Percentiles rank a stretch among this genome's conserved stretches.
phyloP scores from a whole-genome alignment of 2,888 invertebrate genomes.

The Hedya salicella region DNA sequence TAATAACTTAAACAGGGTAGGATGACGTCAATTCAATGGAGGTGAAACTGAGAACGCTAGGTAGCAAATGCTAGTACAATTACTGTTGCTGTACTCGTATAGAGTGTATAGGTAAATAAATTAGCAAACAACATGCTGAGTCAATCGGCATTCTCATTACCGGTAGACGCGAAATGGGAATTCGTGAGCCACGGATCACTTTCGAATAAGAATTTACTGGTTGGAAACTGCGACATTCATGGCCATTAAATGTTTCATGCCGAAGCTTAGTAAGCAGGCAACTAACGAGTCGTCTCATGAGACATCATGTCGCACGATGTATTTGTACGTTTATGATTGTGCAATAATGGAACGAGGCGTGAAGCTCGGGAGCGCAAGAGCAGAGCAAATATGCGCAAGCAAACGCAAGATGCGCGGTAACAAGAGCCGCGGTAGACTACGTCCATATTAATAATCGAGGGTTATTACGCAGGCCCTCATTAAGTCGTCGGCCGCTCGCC shows the following conservation, averaged over 20 bases:
- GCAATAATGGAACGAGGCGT: constrained; percentile 24
- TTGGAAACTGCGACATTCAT: constrained; percentile 65
- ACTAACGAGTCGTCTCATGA: constrained; percentile 27
- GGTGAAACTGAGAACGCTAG: constrained; percentile 63
- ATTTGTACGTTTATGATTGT: constrained; percentile 28
- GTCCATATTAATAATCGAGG: constrained; percentile 79
- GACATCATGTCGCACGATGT: constrained; percentile 28
- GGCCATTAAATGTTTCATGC: constrained; percentile 51
- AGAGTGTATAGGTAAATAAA: constrained; percentile 57
- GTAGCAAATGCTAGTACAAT: constrained; percentile 42
- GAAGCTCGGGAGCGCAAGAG: constrained; percentile 1
- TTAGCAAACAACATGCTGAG: constrained; percentile 66
- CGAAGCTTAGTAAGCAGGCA: constrained; percentile 31
- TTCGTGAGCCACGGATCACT: constrained; percentile 70
- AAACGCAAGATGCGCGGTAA: constrained; percentile 59
- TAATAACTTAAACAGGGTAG: constrained; percentile 53
- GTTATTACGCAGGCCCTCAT: constrained; percentile 79
- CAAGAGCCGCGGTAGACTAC: constrained; percentile 70
- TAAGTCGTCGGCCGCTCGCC: constrained; percentile 72
- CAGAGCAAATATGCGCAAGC: constrained; percentile 46
- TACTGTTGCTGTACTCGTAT: constrained; percentile 55
- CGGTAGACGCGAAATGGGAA: constrained; percentile 64
- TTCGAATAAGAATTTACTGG: constrained; percentile 72
- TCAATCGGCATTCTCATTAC: constrained; percentile 69
- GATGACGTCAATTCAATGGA: constrained; percentile 52